Percentiles rank a stretch among this genome's conserved stretches.
Evolutionary conservation across 2,888 invertebrate species (phyloP).

Genomic region (Antheraea yamamai): DNA sequence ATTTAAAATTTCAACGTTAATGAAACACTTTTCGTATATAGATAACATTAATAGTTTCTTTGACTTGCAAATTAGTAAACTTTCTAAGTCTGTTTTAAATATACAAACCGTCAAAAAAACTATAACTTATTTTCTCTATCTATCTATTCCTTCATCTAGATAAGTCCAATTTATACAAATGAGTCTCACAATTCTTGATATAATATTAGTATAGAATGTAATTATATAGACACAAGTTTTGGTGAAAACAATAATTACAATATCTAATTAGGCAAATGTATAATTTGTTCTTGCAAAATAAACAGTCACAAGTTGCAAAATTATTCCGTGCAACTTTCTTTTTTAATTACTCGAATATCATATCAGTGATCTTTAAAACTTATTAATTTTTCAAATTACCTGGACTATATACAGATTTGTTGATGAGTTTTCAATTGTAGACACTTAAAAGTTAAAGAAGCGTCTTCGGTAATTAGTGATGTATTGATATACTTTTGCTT

Average conservation of each 20-base stretch:
- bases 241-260: background rate
- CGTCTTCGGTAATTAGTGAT: slow-evolving; percentile 1
- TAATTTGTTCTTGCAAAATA: background rate
- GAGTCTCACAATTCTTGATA: background rate
- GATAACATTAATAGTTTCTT: background rate
- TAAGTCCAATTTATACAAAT: background rate
- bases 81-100: slow-evolving; percentile 2
- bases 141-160: background rate
- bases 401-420: background rate
- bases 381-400: background rate
- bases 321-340: background rate
- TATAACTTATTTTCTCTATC: background rate
- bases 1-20: background rate
- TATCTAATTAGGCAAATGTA: background rate
- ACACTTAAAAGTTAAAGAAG: background rate
- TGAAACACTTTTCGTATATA: background rate
- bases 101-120: background rate
- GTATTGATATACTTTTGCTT: slow-evolving; percentile 1
- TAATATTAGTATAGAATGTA: background rate
- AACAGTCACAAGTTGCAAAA: background rate
- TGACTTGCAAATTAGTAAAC: background rate
- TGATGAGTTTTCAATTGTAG: background rate
- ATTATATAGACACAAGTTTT: background rate
- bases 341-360: background rate
- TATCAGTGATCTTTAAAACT: background rate